Evolutionary conservation across 2,113 vertebrate genomes (phyloP), one percentile per base, ranked within the genome.

Genomic region (Chloebia gouldiae): DNA sequence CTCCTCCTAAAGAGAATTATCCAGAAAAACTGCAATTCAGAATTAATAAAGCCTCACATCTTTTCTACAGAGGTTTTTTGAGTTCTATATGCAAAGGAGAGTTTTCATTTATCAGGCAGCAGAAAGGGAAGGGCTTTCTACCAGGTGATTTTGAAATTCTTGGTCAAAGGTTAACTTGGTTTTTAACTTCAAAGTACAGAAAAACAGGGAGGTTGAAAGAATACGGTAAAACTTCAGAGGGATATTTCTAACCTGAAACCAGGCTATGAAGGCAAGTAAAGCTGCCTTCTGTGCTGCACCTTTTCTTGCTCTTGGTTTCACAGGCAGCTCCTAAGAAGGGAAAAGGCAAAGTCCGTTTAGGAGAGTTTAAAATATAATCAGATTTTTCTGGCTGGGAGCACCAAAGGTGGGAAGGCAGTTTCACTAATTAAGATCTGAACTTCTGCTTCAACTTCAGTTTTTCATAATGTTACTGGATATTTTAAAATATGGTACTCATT

Each of bases 111-210:
- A 88, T 63, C 44, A 71, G 68, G 66, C 37, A 68, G 71, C 60
- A 78, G 75, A 94, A 88, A 68, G 60, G 88, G 76, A 93, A 90
- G 72, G 85, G 71, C 75, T 90, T 93, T 91, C 56, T 56, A 93
- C 60, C 20, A 47, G 71, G 64, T 64, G 76, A 92, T 94, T 96
- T 90, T 93, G 92, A 96, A 97, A 96, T 83, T 81, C 56, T 51
- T 81, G 85, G 90, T 80, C 92, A 96, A 96, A 94, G 94, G 88
- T 96, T 93, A 93, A 95, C 90, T 60, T 56, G 33, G 8, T 51
- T 94, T 95, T 90, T 95, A 93, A 91, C 90, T 88, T 93, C 90
- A 86, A 94, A 95, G 87, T 83, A 80, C 71, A 96, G 88, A 95
- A 95, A 90, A 90, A 66, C 89, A 91, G 44, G 5, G 85, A 81